Evolutionary conservation across 2,888 invertebrate species (phyloP).

Genomic region (Cetonia aurata): DNA sequence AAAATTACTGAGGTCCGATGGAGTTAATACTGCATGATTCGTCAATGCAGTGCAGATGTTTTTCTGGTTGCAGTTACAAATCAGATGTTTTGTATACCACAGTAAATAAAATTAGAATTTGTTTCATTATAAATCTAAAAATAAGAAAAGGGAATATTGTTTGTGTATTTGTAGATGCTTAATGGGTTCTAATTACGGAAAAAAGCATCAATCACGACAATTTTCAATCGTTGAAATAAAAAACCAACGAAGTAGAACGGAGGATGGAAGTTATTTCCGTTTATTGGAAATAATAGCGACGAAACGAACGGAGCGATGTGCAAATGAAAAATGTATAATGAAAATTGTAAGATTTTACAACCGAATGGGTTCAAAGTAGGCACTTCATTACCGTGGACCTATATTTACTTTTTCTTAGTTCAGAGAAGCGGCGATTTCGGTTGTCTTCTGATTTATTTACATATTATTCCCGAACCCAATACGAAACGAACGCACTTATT

Average conservation of each 20-base stretch:
- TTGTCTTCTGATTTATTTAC: conserved; percentile 27
- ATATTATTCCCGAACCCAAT: conserved; percentile 27
- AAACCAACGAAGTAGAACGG: conserved; percentile 23
- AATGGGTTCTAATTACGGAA: too few relatives aligned
- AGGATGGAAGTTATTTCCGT: conserved; percentile 43
- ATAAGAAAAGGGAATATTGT: too few relatives aligned
- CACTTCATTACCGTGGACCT: conserved; percentile 34
- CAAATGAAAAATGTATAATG: conserved; percentile 41
- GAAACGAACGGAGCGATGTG: conserved; percentile 15
- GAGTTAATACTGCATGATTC: too few relatives aligned
- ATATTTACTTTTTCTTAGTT: conserved; percentile 27
- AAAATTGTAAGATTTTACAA: conserved; percentile 39
- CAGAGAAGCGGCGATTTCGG: neutral
- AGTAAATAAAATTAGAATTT: too few relatives aligned
- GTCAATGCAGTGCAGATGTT: too few relatives aligned
- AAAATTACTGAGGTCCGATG: too few relatives aligned
- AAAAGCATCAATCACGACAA: neutral
- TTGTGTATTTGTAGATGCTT: too few relatives aligned
- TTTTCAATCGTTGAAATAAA: neutral
- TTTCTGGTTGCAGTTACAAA: too few relatives aligned
- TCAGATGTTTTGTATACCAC: too few relatives aligned
- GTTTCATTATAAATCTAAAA: too few relatives aligned
- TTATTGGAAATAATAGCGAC: conserved; percentile 39
- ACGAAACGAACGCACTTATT: conserved; percentile 13
- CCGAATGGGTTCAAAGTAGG: conserved; percentile 33